phyloP scores from a whole-genome alignment of 1,140 invertebrate genomes.

The Micrasema minimum region DNA sequence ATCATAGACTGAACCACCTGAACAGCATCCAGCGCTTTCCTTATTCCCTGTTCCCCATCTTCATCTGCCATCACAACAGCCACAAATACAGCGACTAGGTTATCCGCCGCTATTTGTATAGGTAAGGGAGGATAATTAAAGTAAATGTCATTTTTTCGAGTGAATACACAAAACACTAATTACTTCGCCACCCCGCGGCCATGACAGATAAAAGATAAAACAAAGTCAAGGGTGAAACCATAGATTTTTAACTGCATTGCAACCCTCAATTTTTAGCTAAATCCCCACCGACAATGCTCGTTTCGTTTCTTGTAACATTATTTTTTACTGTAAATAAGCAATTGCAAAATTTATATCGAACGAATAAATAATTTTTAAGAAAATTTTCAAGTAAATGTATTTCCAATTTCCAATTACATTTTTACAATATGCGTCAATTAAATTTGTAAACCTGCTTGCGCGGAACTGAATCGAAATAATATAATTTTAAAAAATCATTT shows the following conservation, averaged over 20 bases:
- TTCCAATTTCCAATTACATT: too few species aligned
- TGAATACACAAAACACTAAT: slow-evolving; percentile 67
- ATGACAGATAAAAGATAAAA: slow-evolving; percentile 65
- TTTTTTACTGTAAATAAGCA: neutral
- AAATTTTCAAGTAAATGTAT: too few species aligned
- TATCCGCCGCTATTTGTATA: slow-evolving; percentile 52
- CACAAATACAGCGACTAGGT: slow-evolving; percentile 59
- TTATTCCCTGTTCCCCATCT: slow-evolving; percentile 69
- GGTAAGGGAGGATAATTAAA: slow-evolving; percentile 58
- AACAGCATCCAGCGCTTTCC: slow-evolving; percentile 71
- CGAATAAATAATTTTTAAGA: too few species aligned
- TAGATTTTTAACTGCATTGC: slow-evolving; percentile 31
- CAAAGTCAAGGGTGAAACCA: slow-evolving; percentile 45
- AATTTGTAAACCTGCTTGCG: too few species aligned
- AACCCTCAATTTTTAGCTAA: slow-evolving; percentile 22
- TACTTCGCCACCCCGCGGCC: slow-evolving; percentile 67
- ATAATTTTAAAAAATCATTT: too few species aligned
- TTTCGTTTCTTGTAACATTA: neutral
- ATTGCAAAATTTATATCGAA: too few species aligned
- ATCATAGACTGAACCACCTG: slow-evolving; percentile 88
- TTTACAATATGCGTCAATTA: too few species aligned
- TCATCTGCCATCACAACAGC: slow-evolving; percentile 68
- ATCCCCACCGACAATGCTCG: neutral
- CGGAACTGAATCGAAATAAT: too few species aligned
- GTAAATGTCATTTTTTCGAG: slow-evolving; percentile 67